Base-by-base conservation (phyloP, 2,797 vertebrate species). In the Naso thynnoides region DNA sequence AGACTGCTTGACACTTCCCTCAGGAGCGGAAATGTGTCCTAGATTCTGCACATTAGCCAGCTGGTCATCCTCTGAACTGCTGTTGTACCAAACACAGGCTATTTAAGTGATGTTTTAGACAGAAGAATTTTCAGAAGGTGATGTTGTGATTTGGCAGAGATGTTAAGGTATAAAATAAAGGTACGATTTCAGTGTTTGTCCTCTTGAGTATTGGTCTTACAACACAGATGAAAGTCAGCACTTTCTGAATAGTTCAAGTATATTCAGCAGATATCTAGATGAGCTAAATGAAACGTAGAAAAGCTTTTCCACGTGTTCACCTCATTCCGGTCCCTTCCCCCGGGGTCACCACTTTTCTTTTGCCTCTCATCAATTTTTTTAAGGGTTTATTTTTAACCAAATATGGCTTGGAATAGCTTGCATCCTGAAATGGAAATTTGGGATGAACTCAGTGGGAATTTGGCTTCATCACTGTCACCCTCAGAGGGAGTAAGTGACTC, bases 351-450 rank as follows among this genome's bases (percentile, higher is more conserved):
- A 1, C 39, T 47, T 41, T 55, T 76, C 27, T 55, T 48, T 16
- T 4, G 41, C 48, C 29, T 70, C 52, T 53, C 76, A 72, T 80
- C 70, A 68, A 13, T 54, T 67, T 75, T 8, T 82, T 78, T 62
- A 2, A 33, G 47, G 65, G 71, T 36, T 78, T 85, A 85, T 87
- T 86, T 89, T 83, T 83, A 87, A 77, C 76, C 26, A 49, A 65
- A 21, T 18, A 6, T 31, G 23, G 55, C 73, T 78, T 59, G 49
- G 70, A 87, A 87, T 84, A 83, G 78, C 70, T 60, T 8, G 29
- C 59, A 66, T 85, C 84, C 67, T 83, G 71, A 85, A 88, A 86
- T 84, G 79, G 84, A 91, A 79, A 81, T 70, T 49, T 79, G 29
- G 60, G 79, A 85, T 39, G 50, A 79, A 81, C 78, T 88, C 81